phyloP scores from a whole-genome alignment of 1,140 invertebrate genomes.

The Orius laevigatus region DNA sequence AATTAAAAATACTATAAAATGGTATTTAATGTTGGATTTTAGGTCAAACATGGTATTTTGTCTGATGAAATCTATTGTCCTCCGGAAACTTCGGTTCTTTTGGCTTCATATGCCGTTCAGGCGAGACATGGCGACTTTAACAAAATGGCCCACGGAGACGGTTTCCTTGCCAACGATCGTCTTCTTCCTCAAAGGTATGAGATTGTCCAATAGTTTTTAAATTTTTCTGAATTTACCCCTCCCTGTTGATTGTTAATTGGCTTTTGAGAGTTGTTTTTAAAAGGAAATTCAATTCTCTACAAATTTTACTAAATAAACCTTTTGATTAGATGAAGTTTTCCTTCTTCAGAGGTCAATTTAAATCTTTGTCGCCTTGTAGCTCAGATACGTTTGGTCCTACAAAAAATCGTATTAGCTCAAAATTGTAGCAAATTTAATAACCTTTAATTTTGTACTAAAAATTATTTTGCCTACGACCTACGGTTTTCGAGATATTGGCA shows the following conservation, averaged over 20 bases:
- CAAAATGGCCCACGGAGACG: slow-evolving; percentile 55
- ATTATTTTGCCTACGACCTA: too few species aligned
- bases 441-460: too few species aligned
- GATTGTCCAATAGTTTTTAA: slow-evolving; percentile 24
- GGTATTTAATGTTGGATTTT: slow-evolving; percentile 27
- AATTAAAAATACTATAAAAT: slow-evolving; percentile 28
- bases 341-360: too few species aligned
- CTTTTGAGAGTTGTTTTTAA: neutral
- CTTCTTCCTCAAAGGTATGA: slow-evolving; percentile 71
- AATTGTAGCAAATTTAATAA: too few species aligned
- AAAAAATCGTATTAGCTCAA: too few species aligned
- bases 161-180: slow-evolving; percentile 80
- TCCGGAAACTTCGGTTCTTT: slow-evolving; percentile 92
- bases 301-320: too few species aligned
- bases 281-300: too few species aligned
- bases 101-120: slow-evolving; percentile 97
- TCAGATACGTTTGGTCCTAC: too few species aligned
- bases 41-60: slow-evolving; percentile 96
- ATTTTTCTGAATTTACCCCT: too few species aligned
- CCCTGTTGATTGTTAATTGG: too few species aligned
- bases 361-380: too few species aligned
- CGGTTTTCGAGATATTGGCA: neutral
- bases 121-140: slow-evolving; percentile 80
- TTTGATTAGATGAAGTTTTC: too few species aligned
- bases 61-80: slow-evolving; percentile 97